Base-by-base conservation (phyloP, 1,140 invertebrate genomes). In the Drosophila tani region DNA sequence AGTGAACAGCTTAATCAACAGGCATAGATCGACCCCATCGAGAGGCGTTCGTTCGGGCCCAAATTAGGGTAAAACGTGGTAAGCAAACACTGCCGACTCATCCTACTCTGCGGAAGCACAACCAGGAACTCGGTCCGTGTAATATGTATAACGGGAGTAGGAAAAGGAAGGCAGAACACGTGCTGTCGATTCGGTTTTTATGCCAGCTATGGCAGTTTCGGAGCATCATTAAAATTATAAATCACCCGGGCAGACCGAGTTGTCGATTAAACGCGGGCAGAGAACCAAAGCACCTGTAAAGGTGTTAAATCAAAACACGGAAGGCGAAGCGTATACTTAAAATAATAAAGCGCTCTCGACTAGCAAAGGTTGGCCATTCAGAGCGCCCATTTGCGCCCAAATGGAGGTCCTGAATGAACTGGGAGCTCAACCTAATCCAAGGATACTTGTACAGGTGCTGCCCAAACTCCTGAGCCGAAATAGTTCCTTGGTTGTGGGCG, bases 231-330 rank as follows among this genome's bases (percentile, higher is more conserved):
- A 66, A 79, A 83, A 84, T 84, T 75, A 70, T 76, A 75, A 81
- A 90, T 90, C 81, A 84, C 66, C 73, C 58, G 29, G 63, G 63
- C 75, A 66, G 63, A 51, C 57, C 21, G 56, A 66, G 46, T 19
- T 38, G n/a, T 29, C 62, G 47, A 69, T 70, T 56, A 41, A 38
- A 51, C 35, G n/a, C 24, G 47, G 32, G 35, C 32, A 27, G 57
- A 6, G 41, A 46, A 29, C 21, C 76, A 71, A 53, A 62, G 65
- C 77, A 77, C 63, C 69, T 85, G 58, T 14, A 62, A 71, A 82
- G 65, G 81, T 84, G 83, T 78, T 88, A 83, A 87, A 84, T 88
- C 83, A 87, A 87, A 84, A 81, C 73, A 62, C 63, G 41, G 41
- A 53, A 81, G 80, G 38, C 65, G 49, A 71, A 81, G 49, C 65